Conservation (phyloP, 2,888 invertebrate species). For the Agrenia bidenticulata region DNA sequence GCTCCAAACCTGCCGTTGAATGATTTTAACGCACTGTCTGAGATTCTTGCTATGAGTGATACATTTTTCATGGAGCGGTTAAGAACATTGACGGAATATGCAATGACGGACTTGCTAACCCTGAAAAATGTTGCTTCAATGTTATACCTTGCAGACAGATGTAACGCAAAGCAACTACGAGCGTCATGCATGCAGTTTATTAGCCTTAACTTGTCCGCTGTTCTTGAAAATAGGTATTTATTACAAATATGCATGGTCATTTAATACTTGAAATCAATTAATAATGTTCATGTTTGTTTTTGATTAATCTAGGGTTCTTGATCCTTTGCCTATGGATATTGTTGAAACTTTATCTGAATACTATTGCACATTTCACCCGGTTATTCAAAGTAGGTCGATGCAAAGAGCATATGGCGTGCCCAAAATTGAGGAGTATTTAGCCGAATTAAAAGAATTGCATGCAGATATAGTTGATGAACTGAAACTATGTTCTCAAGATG, state of each 20-base stretch:
- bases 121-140: slow-evolving; percentile 75
- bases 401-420: slow-evolving; percentile 8
- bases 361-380: slow-evolving; percentile 58
- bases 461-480: slow-evolving; percentile 29
- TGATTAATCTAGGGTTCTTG: slow-evolving; percentile 60
- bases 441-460: slow-evolving; percentile 58
- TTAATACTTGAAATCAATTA: slow-evolving; percentile 1
- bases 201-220: slow-evolving; percentile 69
- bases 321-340: slow-evolving; percentile 64
- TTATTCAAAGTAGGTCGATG: slow-evolving; percentile 1
- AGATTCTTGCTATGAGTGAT: slow-evolving; percentile 75
- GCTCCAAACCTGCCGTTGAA: slow-evolving; percentile 56
- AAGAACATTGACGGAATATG: slow-evolving; percentile 70
- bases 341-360: slow-evolving; percentile 68
- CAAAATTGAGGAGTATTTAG: slow-evolving; percentile 61
- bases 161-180: slow-evolving; percentile 73
- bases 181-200: slow-evolving; percentile 75
- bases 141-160: slow-evolving; percentile 72
- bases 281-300: slow-evolving; percentile 17
- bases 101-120: slow-evolving; percentile 67
- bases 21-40: slow-evolving; percentile 70
- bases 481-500: slow-evolving; percentile 23
- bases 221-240: slow-evolving; percentile 66
- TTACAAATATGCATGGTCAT: slow-evolving; percentile 10
- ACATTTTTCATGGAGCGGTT: slow-evolving; percentile 73